These are phyloP conservation scores for Argentina silus DNA, from an alignment of 2,797 vertebrate species.

Conservation along the genomic window DNA sequence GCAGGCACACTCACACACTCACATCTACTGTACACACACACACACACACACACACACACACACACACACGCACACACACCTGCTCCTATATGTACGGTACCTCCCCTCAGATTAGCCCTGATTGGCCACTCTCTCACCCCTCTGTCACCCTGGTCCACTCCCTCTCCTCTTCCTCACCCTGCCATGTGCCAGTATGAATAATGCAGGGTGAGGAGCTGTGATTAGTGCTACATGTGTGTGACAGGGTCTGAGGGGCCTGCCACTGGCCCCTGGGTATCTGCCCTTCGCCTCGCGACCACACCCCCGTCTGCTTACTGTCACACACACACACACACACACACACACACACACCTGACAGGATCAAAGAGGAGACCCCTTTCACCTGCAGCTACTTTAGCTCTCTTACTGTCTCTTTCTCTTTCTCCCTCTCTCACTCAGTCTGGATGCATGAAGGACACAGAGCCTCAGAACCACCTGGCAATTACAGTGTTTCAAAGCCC, in stretches of 20 bases:
- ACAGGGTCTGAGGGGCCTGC: not conserved
- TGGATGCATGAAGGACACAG: not conserved
- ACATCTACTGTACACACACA: not conserved
- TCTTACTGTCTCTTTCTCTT: slow-evolving; percentile 31
- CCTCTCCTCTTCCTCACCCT: not conserved
- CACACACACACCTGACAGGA: slow-evolving; percentile 10
- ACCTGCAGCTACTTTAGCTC: not conserved
- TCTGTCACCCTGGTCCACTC: not conserved
- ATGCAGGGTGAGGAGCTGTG: not conserved
- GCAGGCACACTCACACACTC: not conserved
- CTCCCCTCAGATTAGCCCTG: too few species aligned
- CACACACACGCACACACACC: not conserved
- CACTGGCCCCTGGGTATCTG: not conserved
- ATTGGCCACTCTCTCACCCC: not conserved
- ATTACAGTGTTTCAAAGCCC: not conserved
- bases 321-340: slow-evolving; percentile 10
- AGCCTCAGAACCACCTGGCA: not conserved
- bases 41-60: not conserved
- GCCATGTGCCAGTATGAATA: not conserved
- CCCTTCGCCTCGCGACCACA: not conserved
- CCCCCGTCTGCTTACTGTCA: slow-evolving; percentile 2
- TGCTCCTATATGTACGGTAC: too few species aligned
- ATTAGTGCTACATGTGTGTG: slow-evolving; percentile 2
- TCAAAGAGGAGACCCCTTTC: not conserved
- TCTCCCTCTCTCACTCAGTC: not conserved